These are phyloP conservation scores for Barbus barbus DNA, from an alignment of 2,113 vertebrate species.

Conservation along the genomic window DNA sequence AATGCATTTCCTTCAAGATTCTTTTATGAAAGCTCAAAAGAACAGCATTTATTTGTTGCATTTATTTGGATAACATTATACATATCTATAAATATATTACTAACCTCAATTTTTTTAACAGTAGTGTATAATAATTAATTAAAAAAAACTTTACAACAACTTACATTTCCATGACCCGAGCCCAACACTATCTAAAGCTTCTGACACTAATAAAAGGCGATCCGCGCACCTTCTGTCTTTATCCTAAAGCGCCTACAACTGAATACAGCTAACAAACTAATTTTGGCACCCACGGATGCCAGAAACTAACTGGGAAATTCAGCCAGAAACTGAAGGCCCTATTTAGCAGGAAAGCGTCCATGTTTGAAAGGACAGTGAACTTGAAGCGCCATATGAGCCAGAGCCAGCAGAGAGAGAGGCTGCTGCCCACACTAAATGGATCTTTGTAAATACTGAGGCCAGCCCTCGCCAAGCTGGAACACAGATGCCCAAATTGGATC, in stretches of 20 bases:
- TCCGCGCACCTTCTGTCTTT: neutral
- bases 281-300: neutral
- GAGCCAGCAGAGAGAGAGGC: neutral
- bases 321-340: slow-evolving; percentile 30
- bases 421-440: slow-evolving; percentile 36
- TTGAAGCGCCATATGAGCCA: neutral
- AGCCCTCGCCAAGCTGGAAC: slow-evolving; percentile 37
- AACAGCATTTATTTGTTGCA: neutral
- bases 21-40: neutral
- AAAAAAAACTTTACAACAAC: neutral
- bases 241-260: neutral
- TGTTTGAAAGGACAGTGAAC: slow-evolving; percentile 17
- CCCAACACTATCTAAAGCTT: neutral
- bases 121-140: neutral
- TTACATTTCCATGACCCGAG: neutral
- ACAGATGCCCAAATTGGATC: slow-evolving; percentile 33
- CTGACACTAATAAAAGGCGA: neutral
- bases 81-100: neutral
- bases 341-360: slow-evolving; percentile 22
- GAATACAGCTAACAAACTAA: neutral
- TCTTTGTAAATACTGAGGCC: slow-evolving; percentile 32
- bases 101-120: neutral
- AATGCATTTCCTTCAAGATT: no score
- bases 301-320: neutral
- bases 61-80: neutral